Conservation (phyloP, 37 sponge, comb jelly and placozoan species). For the Diacarnus erythraeanus region DNA sequence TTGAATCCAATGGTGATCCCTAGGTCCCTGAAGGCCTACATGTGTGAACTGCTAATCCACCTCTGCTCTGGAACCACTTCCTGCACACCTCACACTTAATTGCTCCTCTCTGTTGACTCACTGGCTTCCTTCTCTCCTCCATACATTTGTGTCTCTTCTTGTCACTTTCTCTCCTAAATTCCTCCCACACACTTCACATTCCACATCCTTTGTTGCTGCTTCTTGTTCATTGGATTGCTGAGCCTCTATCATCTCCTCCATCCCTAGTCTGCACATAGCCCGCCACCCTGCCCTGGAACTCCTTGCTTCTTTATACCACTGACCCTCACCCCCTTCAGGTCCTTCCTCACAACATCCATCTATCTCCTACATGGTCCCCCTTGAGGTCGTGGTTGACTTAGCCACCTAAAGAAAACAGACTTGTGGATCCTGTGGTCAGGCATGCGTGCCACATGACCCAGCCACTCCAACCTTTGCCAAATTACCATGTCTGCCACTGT, state of each 20-base stretch:
- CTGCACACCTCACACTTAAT: not conserved
- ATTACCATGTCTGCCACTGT: not conserved
- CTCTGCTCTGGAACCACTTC: slow-evolving; percentile 2
- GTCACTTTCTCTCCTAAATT: too few species aligned
- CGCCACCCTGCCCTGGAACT: not conserved
- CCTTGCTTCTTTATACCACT: not conserved
- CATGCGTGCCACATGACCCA: slow-evolving; percentile 26
- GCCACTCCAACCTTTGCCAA: slow-evolving; percentile 17
- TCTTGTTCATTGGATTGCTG: not conserved
- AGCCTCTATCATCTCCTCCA: not conserved
- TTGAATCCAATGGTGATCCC: not conserved
- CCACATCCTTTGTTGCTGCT: too few species aligned
- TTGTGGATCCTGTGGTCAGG: slow-evolving; percentile 25
- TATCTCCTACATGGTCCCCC: slow-evolving; percentile 23
- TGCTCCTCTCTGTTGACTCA: not conserved
- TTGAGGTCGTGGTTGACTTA: not conserved
- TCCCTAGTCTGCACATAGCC: not conserved
- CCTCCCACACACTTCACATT: not conserved
- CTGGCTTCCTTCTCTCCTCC: too few species aligned
- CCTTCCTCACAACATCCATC: slow-evolving; percentile 6
- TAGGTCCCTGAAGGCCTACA: not conserved
- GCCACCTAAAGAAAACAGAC: slow-evolving; percentile 12
- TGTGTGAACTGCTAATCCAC: not conserved
- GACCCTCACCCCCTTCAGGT: slow-evolving; percentile 11
- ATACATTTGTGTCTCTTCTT: too few species aligned